Base-by-base conservation (phyloP, 2,113 vertebrate species). In the Nesospiza acunhae region DNA sequence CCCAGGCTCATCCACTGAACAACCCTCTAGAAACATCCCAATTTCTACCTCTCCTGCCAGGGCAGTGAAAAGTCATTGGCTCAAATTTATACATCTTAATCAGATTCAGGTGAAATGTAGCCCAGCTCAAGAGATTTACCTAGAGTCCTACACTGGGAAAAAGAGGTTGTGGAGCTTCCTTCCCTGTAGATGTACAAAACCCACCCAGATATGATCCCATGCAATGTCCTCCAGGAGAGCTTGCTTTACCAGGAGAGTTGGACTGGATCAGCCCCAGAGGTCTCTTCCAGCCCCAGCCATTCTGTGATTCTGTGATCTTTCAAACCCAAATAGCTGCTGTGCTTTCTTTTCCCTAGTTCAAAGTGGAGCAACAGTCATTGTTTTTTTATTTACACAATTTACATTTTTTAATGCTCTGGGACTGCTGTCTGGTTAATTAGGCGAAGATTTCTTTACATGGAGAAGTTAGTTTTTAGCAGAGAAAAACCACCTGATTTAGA, bases 401-500 rank as follows among this genome's bases (percentile, higher is more conserved):
- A 49, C 1, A 11, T 23, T 55, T 76, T 82, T 89, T 49, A 39
- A 37, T 41, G 41, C 4, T 64, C 18, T 18, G 52, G 10, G 13
- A 24, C 42, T 66, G 20, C 4, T 37, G 6, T 47, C 24, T 68
- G 33, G 31, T 44, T 89, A 72, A 67, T 17, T 41, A 64, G 15
- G 16, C 3, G 59, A 60, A 18, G 22, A n/a, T 60, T 76, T 84
- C 21, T 37, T 81, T 30, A 26, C 17, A 64, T 9, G 5, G 9
- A 68, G 74, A 84, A 68, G 4, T 50, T 46, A 23, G 8, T 26
- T n/a, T 64, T 70, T 49, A 2, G 2, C 18, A 60, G 42, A 53
- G 72, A 58, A n/a, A n/a, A 10, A 0, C 4, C 6, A 52, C 6
- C 5, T 44, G 12, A 59, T 50, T 50, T 15, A 14, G 22, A 30